Conservation (phyloP, 2,888 invertebrate species). For the Xylophagus ater region DNA sequence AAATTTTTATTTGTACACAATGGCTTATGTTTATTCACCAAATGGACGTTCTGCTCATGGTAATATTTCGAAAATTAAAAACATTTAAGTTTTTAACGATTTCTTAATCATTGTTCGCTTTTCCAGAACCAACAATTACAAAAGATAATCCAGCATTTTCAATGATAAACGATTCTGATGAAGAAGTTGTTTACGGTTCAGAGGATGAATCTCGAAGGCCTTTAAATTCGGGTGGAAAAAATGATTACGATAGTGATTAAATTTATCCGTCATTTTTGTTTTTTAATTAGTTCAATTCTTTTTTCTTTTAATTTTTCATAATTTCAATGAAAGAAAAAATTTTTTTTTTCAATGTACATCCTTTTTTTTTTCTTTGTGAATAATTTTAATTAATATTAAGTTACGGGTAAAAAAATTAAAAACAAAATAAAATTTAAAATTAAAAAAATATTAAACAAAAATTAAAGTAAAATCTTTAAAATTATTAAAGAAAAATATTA, state of each 20-base stretch:
- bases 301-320: too few species aligned
- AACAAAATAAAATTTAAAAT: too few species aligned
- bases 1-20: slow-evolving; percentile 86
- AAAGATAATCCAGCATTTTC: slow-evolving; percentile 97
- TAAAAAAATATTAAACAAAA: too few species aligned
- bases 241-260: slow-evolving; percentile 63
- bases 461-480: too few species aligned
- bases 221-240: slow-evolving; percentile 54
- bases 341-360: too few species aligned
- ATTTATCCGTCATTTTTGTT: too few species aligned
- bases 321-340: too few species aligned
- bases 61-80: slow-evolving; percentile 38
- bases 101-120: slow-evolving; percentile 10
- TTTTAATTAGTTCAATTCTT: too few species aligned
- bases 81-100: neutral
- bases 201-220: slow-evolving; percentile 79
- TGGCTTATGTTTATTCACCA: slow-evolving; percentile 92
- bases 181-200: slow-evolving; percentile 90
- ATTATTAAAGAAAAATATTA: too few species aligned
- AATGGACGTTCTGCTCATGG: slow-evolving; percentile 70
- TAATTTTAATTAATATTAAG: too few species aligned
- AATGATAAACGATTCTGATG: slow-evolving; percentile 96
- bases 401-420: too few species aligned
- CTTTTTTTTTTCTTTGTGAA: too few species aligned
- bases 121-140: slow-evolving; percentile 76